Conservation (phyloP, 2,888 invertebrate genomes). For the Dromius quadrimaculatus region DNA sequence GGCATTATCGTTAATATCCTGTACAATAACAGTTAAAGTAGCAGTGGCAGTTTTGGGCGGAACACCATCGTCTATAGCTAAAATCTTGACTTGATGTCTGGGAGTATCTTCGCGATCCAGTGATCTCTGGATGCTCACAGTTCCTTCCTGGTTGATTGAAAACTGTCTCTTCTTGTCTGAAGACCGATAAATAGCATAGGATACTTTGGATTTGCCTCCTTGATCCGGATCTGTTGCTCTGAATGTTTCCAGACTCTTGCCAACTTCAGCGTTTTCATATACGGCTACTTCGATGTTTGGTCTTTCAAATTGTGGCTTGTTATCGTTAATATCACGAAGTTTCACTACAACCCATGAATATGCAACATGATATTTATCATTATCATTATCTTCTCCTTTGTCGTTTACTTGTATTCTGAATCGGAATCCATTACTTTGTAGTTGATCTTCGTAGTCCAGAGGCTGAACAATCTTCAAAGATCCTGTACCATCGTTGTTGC, state of each 20-base stretch:
- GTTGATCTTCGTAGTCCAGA: slow-evolving; percentile 92
- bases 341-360: slow-evolving; percentile 96
- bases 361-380: slow-evolving; percentile 97
- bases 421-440: slow-evolving; percentile 95
- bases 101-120: slow-evolving; percentile 96
- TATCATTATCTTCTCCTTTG: slow-evolving; percentile 94
- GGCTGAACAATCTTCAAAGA: slow-evolving; percentile 96
- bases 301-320: slow-evolving; percentile 93
- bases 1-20: slow-evolving; percentile 95
- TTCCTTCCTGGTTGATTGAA: slow-evolving; percentile 93
- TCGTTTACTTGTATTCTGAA: slow-evolving; percentile 95
- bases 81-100: slow-evolving; percentile 94
- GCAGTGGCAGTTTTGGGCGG: slow-evolving; percentile 95
- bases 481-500: slow-evolving; percentile 95
- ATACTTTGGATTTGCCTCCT: slow-evolving; percentile 91
- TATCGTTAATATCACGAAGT: slow-evolving; percentile 96
- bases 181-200: slow-evolving; percentile 90
- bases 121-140: slow-evolving; percentile 92
- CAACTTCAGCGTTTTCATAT: slow-evolving; percentile 92
- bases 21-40: slow-evolving; percentile 92
- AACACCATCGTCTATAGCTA: slow-evolving; percentile 94
- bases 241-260: slow-evolving; percentile 92
- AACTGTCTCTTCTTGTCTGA: slow-evolving; percentile 95
- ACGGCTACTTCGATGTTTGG: slow-evolving; percentile 94
- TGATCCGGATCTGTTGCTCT: slow-evolving; percentile 97